Evolutionary conservation across 1,140 invertebrate genomes (phyloP), one percentile per base, ranked within the genome.

Genomic region (Drosophila chauvacae): DNA sequence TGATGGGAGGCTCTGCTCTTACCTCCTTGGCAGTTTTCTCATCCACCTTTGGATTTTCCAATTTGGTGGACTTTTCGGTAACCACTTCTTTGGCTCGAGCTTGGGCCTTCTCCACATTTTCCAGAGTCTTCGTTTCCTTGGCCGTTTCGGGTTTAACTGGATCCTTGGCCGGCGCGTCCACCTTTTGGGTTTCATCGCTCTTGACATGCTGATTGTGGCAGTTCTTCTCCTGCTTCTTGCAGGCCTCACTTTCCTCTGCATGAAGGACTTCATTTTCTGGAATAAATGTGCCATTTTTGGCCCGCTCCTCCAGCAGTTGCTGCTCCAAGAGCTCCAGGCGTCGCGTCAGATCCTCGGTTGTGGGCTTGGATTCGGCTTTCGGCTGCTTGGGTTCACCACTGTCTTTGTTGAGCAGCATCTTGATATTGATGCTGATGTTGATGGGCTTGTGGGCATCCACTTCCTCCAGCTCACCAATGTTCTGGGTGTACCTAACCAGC

Each of bases 391-490:
- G 59, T 11, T 80, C 75, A 10, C 30, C 57, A 6, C 30, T 58
- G 6, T 92, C 91, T 45, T 92, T 91, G 56, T 91, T 92, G 16
- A 92, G 53, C 35, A 83, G 37, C 91, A 92, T 92, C 69, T 92
- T 91, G 11, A 92, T 92, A 57, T 92, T 92, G 23, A 92, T 92
- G 66, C 91, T 92, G 4, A 92, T 92, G 51, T 92, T 92, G 10
- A 92, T 91, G 37, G 91, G 91, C 33, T 92, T 92, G 18, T 74
- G 45, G 23, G 44, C 58, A 28, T 86, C 91, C 7, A 68, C 47
- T 14, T 92, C 91, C 50, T 86, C 87, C 20, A 92, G 35, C 45
- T 92, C 91, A 9, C 77, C 76, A 55, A 86, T 57, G 59, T 88
- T 88, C 10, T 90, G 82, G 1, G 81, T 81, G 28, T 92, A 92